Conservation (phyloP, 2,888 invertebrate genomes). For the Lochmaea crataegi region DNA sequence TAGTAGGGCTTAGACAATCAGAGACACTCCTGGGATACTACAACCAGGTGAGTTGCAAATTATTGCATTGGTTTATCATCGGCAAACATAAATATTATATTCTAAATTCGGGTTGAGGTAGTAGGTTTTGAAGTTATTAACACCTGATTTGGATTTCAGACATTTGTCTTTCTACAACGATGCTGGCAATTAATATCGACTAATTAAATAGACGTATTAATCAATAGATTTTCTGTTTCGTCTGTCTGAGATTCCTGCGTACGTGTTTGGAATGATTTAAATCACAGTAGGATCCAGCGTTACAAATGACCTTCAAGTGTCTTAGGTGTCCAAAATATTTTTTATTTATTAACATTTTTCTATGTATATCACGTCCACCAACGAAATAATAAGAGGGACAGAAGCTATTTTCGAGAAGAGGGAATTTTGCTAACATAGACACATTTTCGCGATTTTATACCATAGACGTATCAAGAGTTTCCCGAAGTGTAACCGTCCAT, state of each 20-base stretch:
- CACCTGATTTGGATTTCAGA: not conserved
- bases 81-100: no score
- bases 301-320: conserved; percentile 28
- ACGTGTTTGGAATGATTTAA: conserved; percentile 26
- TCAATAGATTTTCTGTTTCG: conserved; percentile 6
- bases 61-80: no score
- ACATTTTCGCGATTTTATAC: not conserved
- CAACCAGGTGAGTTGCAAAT: no score
- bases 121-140: no score
- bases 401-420: conserved; percentile 17
- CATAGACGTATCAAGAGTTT: not conserved
- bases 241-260: not conserved
- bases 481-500: not conserved
- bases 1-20: no score
- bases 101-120: no score
- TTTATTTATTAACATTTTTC: conserved; percentile 27
- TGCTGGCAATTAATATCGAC: not conserved
- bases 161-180: not conserved
- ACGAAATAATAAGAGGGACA: conserved; percentile 19
- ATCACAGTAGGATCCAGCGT: conserved; percentile 22
- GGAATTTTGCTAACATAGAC: not conserved
- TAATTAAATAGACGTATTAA: not conserved
- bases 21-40: no score
- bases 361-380: conserved; percentile 23
- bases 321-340: conserved; percentile 28